Conservation (phyloP, 2,113 vertebrate genomes). For the Brienomyrus brachyistius region DNA sequence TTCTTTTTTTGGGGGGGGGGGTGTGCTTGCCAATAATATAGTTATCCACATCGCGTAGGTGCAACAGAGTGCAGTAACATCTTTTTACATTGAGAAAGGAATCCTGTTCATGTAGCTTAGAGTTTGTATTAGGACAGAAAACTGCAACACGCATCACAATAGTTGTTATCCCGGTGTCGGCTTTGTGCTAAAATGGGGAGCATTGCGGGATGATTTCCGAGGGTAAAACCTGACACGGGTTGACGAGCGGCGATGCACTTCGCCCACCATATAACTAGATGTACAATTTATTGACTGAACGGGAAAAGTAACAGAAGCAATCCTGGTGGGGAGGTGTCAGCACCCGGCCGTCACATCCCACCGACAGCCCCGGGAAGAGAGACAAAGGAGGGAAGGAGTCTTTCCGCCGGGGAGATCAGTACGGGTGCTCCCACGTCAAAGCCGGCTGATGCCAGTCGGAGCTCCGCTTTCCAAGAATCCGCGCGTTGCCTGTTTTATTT, state of each 20-base stretch:
- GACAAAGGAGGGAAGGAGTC: conserved; percentile 12
- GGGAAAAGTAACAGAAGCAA: conserved; percentile 13
- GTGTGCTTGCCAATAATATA: not conserved
- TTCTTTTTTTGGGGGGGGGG: not conserved
- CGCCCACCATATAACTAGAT: conserved; percentile 23
- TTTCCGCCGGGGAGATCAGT: conserved; percentile 8
- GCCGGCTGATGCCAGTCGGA: not conserved
- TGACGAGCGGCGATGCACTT: conserved; percentile 3
- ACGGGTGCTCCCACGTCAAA: not conserved
- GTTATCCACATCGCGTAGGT: not conserved
- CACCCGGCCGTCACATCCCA: conserved; percentile 8
- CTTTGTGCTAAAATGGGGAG: not conserved
- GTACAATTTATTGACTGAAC: conserved; percentile 21
- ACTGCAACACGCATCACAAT: not conserved
- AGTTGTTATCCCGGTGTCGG: not conserved
- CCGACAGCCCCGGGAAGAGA: conserved; percentile 17
- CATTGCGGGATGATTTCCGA: not conserved
- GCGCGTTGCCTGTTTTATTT: conserved; percentile 12
- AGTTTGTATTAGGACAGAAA: conserved; percentile 39
- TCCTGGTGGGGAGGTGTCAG: conserved; percentile 21
- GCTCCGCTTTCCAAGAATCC: conserved; percentile 2
- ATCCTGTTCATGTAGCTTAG: not conserved
- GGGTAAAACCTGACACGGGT: conserved; percentile 6
- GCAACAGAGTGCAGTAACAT: not conserved
- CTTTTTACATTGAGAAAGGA: not conserved